These are phyloP conservation scores for Terebella lapidaria DNA, from an alignment of 2,888 invertebrate species.

Conservation along the genomic window DNA sequence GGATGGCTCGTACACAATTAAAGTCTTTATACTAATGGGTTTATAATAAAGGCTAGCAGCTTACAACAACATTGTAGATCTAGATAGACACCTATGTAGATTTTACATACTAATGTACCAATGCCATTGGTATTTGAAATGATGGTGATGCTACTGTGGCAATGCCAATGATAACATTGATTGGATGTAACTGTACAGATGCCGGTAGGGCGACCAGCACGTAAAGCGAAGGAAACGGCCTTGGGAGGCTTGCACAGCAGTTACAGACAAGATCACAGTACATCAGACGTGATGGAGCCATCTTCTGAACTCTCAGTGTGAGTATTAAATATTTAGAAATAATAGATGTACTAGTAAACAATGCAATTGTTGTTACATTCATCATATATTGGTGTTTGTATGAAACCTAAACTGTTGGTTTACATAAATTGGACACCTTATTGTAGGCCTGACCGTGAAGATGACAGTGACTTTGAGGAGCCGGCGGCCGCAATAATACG, in stretches of 20 bases:
- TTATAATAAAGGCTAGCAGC: no score
- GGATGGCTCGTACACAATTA: no score
- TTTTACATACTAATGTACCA: no score
- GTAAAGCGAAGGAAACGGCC: background rate
- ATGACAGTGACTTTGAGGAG: background rate
- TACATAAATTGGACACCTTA: background rate
- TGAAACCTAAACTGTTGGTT: background rate
- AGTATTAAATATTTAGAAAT: background rate
- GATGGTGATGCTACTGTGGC: no score
- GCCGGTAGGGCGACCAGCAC: background rate
- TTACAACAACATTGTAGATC: no score
- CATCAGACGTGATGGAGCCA: conserved; percentile 13
- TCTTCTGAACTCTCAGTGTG: conserved; percentile 29
- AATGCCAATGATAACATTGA: no score
- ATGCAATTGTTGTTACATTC: background rate
- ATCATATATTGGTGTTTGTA: background rate
- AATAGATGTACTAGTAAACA: background rate
- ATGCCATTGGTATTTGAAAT: no score
- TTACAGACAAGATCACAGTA: background rate
- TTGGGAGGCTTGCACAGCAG: no score
- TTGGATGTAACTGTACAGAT: no score
- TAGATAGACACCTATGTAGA: no score
- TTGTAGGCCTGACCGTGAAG: background rate
- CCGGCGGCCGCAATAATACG: no score
- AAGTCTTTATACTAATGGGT: no score